Evolutionary conservation across 1,140 invertebrate genomes (phyloP).

Genomic region (Subanguina moxae): DNA sequence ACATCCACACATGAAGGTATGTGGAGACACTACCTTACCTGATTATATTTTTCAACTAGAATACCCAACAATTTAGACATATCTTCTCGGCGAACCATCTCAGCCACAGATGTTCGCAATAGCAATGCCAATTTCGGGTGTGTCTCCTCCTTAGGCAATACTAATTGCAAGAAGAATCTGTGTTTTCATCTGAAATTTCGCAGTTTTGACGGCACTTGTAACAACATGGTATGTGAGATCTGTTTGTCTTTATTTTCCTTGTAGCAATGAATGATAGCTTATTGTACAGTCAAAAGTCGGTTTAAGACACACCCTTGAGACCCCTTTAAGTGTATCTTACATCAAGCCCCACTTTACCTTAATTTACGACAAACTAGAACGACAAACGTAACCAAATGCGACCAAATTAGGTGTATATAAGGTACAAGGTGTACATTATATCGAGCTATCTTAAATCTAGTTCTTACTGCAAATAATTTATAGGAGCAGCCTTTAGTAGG

Average conservation of each 20-base stretch:
- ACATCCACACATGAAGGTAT: conserved; percentile 56
- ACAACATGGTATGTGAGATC: conserved; percentile 69
- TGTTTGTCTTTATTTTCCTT: no score
- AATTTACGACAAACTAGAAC: no score
- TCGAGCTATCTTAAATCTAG: no score
- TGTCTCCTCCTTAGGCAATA: conserved; percentile 40
- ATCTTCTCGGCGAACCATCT: conserved; percentile 45
- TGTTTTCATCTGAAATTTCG: conserved; percentile 72
- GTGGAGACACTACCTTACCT: background rate
- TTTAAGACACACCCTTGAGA: conserved; percentile 84
- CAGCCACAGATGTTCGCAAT: conserved; percentile 52
- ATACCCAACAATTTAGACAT: conserved; percentile 31
- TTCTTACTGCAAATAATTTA: no score
- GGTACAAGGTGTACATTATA: no score
- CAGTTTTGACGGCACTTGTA: conserved; percentile 86
- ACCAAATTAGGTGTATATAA: no score
- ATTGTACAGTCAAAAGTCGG: conserved; percentile 77
- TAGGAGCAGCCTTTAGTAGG: conserved; percentile 84
- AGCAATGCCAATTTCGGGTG: conserved; percentile 57
- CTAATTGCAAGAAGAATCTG: conserved; percentile 55
- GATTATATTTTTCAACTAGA: background rate
- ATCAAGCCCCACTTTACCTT: no score
- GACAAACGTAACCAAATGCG: no score
- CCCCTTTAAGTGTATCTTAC: conserved; percentile 76
- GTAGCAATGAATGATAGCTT: no score